Conservation (phyloP, 2,888 invertebrate genomes). For the Eumacrocentrus americanus region DNA sequence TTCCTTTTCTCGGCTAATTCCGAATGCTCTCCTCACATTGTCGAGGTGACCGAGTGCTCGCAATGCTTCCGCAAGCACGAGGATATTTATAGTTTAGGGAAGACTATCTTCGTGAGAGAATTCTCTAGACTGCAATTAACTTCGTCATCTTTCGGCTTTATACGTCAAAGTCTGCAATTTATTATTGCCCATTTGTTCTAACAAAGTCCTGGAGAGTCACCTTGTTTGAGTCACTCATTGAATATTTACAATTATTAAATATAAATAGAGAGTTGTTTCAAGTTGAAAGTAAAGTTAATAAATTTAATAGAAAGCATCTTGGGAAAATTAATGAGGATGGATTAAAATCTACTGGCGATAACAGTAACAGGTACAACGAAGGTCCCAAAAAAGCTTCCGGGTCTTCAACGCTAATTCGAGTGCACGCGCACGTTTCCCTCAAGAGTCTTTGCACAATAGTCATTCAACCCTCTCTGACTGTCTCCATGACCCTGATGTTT, state of each 20-base stretch:
- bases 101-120: not conserved
- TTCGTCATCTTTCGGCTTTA: too few species aligned
- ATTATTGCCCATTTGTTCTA: too few species aligned
- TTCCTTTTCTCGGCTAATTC: slow-evolving; percentile 1
- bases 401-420: not conserved
- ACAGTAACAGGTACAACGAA: not conserved
- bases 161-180: too few species aligned
- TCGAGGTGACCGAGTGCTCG: not conserved
- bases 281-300: too few species aligned
- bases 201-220: too few species aligned
- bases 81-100: slow-evolving; percentile 1
- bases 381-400: slow-evolving; percentile 5
- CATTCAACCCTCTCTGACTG: slow-evolving; percentile 35
- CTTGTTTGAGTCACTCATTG: too few species aligned
- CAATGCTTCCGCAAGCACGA: not conserved
- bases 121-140: too few species aligned
- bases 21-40: not conserved
- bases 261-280: too few species aligned
- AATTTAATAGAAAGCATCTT: too few species aligned
- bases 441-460: slow-evolving; percentile 26
- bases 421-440: not conserved
- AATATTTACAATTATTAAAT: too few species aligned
- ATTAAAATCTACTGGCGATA: too few species aligned
- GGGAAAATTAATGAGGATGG: too few species aligned
- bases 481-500: slow-evolving; percentile 35